phyloP scores from a whole-genome alignment of 2,888 invertebrate species.

The Eupithecia pulchellata region DNA sequence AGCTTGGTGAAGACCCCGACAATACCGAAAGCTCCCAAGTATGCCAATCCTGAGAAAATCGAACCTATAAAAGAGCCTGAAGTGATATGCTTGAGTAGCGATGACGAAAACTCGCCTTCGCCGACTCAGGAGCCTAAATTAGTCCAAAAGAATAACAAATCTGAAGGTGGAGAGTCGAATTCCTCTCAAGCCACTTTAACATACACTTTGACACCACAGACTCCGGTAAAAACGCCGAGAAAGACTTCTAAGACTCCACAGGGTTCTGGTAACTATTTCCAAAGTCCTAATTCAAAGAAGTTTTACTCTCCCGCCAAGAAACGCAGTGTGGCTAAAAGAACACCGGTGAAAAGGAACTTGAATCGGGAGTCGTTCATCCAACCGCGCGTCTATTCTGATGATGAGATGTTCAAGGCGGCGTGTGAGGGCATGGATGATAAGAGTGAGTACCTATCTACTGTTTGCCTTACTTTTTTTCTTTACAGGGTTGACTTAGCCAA shows the following conservation, averaged over 20 bases:
- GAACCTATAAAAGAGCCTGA: slow-evolving; percentile 32
- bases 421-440: slow-evolving; percentile 67
- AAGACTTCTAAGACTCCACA: slow-evolving; percentile 37
- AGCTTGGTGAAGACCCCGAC: slow-evolving; percentile 50
- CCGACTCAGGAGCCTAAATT: slow-evolving; percentile 19
- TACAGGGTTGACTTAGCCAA: not conserved
- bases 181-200: slow-evolving; percentile 34
- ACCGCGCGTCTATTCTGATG: slow-evolving; percentile 24
- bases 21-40: slow-evolving; percentile 51
- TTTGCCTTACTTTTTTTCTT: not conserved
- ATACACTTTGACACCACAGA: slow-evolving; percentile 50
- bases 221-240: slow-evolving; percentile 45
- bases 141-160: slow-evolving; percentile 21
- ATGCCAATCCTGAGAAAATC: slow-evolving; percentile 26
- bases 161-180: slow-evolving; percentile 18
- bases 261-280: slow-evolving; percentile 40
- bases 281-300: slow-evolving; percentile 51
- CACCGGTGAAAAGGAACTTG: slow-evolving; percentile 62
- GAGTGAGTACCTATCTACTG: slow-evolving; percentile 58
- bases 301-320: slow-evolving; percentile 73
- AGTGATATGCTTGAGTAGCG: slow-evolving; percentile 60
- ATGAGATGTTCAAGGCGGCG: slow-evolving; percentile 46
- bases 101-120: slow-evolving; percentile 53
- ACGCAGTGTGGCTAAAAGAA: slow-evolving; percentile 52
- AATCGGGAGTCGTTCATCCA: slow-evolving; percentile 42